These are phyloP conservation scores for Anagrus nilaparvatae DNA, from an alignment of 1,140 invertebrate genomes.

Conservation along the genomic window DNA sequence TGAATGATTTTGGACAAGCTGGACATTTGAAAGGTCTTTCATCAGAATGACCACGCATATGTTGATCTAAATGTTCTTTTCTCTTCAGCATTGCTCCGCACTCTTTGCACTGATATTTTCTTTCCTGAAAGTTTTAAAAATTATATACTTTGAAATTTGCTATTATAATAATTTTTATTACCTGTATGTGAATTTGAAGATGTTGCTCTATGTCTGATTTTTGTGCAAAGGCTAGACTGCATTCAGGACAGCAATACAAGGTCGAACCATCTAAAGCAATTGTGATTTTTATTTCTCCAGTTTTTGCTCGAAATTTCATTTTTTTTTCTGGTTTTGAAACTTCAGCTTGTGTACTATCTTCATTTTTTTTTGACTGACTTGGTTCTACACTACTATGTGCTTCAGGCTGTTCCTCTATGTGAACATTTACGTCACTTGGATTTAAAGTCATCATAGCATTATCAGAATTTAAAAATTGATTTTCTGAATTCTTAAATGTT, in stretches of 20 bases:
- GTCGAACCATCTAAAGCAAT: slow-evolving; percentile 36
- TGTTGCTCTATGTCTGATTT: slow-evolving; percentile 38
- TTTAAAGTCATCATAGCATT: slow-evolving; percentile 31
- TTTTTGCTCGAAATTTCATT: slow-evolving; percentile 39
- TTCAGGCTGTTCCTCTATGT: slow-evolving; percentile 29
- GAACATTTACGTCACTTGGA: slow-evolving; percentile 33
- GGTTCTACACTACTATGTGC: slow-evolving; percentile 21
- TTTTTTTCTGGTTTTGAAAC: slow-evolving; percentile 37
- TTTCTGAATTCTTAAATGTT: slow-evolving; percentile 32
- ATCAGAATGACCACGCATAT: slow-evolving; percentile 61
- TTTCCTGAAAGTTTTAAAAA: slow-evolving; percentile 24
- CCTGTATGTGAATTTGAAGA: slow-evolving; percentile 38
- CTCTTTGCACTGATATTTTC: slow-evolving; percentile 41
- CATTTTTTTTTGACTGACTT: slow-evolving; percentile 23
- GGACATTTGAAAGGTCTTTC: slow-evolving; percentile 55
- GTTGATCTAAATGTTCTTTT: slow-evolving; percentile 48
- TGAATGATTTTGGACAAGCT: slow-evolving; percentile 48
- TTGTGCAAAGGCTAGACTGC: slow-evolving; percentile 36
- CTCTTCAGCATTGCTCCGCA: slow-evolving; percentile 41
- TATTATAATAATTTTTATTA: slow-evolving; percentile 12
- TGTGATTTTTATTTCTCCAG: slow-evolving; percentile 39
- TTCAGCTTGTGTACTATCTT: slow-evolving; percentile 33
- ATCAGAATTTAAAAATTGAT: slow-evolving; percentile 28
- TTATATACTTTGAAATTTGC: background rate
- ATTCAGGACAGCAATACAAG: slow-evolving; percentile 41